A percentile compares a stretch with the other conserved stretches of the same genome.
phyloP scores from a whole-genome alignment of 2,113 vertebrate species.

The Kobus ellipsiprymnus region DNA sequence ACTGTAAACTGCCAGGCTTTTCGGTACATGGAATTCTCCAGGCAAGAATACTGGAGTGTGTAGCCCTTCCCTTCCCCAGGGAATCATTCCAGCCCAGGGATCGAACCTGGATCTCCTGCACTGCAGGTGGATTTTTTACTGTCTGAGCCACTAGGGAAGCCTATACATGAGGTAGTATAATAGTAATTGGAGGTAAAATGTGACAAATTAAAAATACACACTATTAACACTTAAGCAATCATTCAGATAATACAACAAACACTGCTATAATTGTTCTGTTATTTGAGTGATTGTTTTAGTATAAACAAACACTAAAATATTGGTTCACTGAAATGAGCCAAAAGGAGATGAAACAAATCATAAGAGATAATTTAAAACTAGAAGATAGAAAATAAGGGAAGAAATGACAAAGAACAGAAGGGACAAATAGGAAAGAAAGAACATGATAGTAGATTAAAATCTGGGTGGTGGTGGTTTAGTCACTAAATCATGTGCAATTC shows the following conservation, averaged over 20 bases:
- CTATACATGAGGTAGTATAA: not conserved
- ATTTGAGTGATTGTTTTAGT: not conserved
- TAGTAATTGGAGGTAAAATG: not conserved
- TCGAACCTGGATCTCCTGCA: not conserved
- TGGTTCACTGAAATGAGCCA: not conserved
- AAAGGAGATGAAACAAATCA: not conserved
- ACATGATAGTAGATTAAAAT: not conserved
- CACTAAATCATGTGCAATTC: not conserved
- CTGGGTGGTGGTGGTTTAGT: not conserved
- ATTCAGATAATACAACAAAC: not conserved
- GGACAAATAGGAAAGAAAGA: not conserved
- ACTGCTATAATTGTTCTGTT: not conserved
- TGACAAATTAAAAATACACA: not conserved
- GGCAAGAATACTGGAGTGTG: not conserved
- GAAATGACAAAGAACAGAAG: not conserved
- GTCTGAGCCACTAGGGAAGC: not conserved
- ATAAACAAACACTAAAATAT: not conserved
- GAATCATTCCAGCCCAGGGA: not conserved
- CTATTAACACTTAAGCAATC: not conserved
- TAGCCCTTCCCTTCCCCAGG: not conserved
- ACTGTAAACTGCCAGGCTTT: not conserved
- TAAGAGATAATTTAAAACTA: not conserved
- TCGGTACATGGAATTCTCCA: rapidly evolving
- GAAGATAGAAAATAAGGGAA: not conserved
- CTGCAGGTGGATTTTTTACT: not conserved